A percentile compares a stretch with the other conserved stretches of the same genome.
These are phyloP conservation scores for Panthera leo DNA, from an alignment of 2,113 vertebrate species.

Conservation along the genomic window DNA sequence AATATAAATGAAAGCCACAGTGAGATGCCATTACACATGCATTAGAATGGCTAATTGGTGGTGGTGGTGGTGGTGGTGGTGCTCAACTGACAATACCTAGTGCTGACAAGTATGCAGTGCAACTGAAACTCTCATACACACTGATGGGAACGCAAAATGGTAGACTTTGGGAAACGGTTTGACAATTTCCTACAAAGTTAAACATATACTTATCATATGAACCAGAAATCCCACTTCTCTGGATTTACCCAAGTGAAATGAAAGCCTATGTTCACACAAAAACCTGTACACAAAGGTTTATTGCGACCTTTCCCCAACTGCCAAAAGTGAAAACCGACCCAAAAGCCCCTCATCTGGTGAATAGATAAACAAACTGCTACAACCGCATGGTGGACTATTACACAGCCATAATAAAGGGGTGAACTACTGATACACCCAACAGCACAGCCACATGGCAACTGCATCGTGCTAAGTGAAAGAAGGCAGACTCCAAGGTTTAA, in stretches of 20 bases:
- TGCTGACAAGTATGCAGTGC: neutral
- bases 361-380: neutral
- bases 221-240: neutral
- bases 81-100: neutral
- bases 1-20: neutral
- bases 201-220: neutral
- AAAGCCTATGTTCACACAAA: neutral
- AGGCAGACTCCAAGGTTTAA: neutral
- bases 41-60: neutral
- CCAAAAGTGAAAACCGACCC: neutral
- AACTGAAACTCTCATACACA: neutral
- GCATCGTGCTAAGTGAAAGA: neutral
- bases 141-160: neutral
- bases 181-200: neutral
- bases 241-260: neutral
- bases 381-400: no score
- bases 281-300: neutral
- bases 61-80: neutral
- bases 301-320: neutral
- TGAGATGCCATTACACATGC: neutral
- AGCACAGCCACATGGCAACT: neutral
- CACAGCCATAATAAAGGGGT: neutral
- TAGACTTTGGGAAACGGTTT: neutral
- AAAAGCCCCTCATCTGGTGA: neutral
- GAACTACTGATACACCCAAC: neutral